Evolutionary conservation across 2,888 invertebrate genomes (phyloP).

Genomic region (Heliconius charithonia): DNA sequence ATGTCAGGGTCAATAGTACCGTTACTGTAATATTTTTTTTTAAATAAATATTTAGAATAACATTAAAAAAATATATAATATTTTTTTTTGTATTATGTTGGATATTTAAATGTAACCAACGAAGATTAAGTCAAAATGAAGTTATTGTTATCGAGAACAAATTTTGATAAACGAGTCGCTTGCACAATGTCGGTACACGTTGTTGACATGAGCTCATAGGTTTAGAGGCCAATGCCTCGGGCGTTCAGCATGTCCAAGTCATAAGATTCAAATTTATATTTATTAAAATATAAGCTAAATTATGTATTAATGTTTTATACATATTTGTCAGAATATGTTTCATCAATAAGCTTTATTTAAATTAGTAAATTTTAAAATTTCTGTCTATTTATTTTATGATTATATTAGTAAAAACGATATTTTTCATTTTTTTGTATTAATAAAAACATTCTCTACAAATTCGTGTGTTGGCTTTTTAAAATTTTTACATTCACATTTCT

Average conservation of each 20-base stretch:
- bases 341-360: background rate
- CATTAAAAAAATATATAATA: background rate
- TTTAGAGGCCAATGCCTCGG: conserved; percentile 63
- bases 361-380: background rate
- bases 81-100: background rate
- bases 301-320: background rate
- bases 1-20: background rate
- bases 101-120: background rate
- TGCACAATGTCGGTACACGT: conserved; percentile 56
- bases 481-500: background rate
- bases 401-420: background rate
- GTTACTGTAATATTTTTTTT: background rate
- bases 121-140: conserved; percentile 9
- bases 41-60: no score
- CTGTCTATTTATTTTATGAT: background rate
- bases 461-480: background rate
- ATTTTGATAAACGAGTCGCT: conserved; percentile 49
- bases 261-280: conserved; percentile 35
- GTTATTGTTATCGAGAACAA: conserved; percentile 56
- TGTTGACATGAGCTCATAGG: conserved; percentile 56
- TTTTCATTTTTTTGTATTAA: no score
- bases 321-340: background rate
- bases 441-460: background rate
- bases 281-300: background rate
- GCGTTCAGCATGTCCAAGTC: conserved; percentile 52